Base-by-base conservation (phyloP, 2,113 vertebrate genomes). In the Ochotona princeps region DNA sequence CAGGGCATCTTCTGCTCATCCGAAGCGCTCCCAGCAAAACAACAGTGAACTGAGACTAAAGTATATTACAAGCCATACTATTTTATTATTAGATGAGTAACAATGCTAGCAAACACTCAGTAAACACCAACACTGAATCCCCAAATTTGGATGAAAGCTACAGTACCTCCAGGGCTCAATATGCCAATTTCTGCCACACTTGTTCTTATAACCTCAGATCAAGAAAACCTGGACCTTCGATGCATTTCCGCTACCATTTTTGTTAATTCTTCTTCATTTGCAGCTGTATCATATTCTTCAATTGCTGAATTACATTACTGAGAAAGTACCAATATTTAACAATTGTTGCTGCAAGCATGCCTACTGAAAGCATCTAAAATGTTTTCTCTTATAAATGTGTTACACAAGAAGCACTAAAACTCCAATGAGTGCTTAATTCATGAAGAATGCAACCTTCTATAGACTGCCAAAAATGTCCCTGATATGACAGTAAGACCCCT, bases 361-460 rank as follows among this genome's bases (percentile, higher is more conserved):
- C 79, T 87, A 72, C 32, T 73, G 72, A 80, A 90, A 78, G 15
- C 7, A 90, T 44, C 3, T 57, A 72, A 32, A 13, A 75, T 2
- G 81, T 78, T 65, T 47, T 20, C 78, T 76, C 70, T 15, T 17
- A 25, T 69, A 79, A 87, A 80, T 89, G 30, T 32, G 20, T 70
- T 79, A 66, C 12, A 35, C 1, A 76, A 85, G 30, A 92, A 80
- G 9, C 20, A 87, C 0, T 89, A 79, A 94, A 94, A 86, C 6
- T 49, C 85, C 82, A 90, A 75, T 83, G 74, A 84, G n/a, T 93
- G 32, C 44, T 87, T 74, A 84, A 87, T 78, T 28, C 66, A 69
- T 84, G 10, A 21, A 63, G 26, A 89, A 76, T 73, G 67, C 35
- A 73, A 32, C 67, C 49, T 49, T n/a, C 54, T 18, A 83, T 70